phyloP scores from a whole-genome alignment of 2,797 vertebrate species.

The Spondyliosoma cantharus region DNA sequence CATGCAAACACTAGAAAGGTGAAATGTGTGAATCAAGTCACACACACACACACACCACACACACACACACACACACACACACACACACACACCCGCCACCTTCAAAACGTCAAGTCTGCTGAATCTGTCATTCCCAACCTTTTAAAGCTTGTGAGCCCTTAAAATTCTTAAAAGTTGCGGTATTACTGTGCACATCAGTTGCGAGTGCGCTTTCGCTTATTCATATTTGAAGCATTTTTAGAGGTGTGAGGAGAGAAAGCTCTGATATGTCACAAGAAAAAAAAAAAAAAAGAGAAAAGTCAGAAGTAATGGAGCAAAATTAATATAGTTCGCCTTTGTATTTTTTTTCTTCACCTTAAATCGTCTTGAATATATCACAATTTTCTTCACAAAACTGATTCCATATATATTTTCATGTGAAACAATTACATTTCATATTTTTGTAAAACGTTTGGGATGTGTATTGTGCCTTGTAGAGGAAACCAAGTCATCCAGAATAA shows the following conservation, averaged over 20 bases:
- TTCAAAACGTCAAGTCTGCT: neutral
- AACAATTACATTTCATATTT: neutral
- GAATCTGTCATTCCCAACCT: constrained; percentile 4
- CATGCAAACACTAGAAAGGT: neutral
- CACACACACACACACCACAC: neutral
- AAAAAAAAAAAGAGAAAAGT: neutral
- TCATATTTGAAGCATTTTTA: neutral
- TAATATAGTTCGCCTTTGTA: neutral
- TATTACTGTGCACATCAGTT: neutral
- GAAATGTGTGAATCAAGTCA: neutral
- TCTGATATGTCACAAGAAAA: neutral
- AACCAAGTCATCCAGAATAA: neutral
- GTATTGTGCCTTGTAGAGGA: neutral
- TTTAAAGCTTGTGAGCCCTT: constrained; percentile 1
- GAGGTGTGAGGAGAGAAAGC: neutral
- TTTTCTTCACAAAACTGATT: neutral
- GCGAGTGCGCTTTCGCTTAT: neutral
- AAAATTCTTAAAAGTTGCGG: constrained; percentile 2
- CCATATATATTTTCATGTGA: neutral
- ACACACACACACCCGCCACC: neutral
- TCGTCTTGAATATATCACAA: neutral
- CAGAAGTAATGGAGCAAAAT: neutral
- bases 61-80: neutral
- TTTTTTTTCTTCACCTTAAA: neutral
- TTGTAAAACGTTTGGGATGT: neutral